Evolutionary conservation across 2,888 invertebrate species (phyloP), one percentile per base, ranked within the genome.

Genomic region (Andrena trimmerana): DNA sequence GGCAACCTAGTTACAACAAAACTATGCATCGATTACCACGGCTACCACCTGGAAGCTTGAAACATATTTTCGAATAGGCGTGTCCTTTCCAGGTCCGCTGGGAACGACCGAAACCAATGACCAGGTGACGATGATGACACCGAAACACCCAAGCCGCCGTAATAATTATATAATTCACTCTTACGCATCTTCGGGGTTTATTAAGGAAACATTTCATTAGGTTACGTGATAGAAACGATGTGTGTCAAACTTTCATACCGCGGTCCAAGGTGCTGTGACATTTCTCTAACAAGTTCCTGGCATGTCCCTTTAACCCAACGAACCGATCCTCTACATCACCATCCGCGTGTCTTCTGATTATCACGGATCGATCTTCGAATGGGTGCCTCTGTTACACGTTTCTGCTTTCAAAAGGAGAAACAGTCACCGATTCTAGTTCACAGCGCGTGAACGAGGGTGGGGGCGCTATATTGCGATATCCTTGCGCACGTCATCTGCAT

Each of bases 151-250:
- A 52, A 24, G 63, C 31, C 66, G 66, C 24, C 31, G 29, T 10
- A 20, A 59, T 60, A 69, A 78, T 88, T 88, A 88, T 68, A 57
- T 85, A 89, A 88, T 70, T 36, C 60, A n/a, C 33, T 48, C n/a
- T 79, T 60, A 33, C 65, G 16, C 42, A 59, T 36, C 50, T 59
- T 68, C 10, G 7, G 16, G 68, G 78, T 75, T 69, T 29, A 72
- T 81, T 78, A 65, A 76, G 75, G 74, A 83, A 78, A 65, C 70
- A 80, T 86, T 86, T 88, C 73, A 78, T 88, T 84, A 86, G 79
- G 66, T 88, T 86, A 76, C 88, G 80, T 65, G 84, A 82, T 70
- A 78, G 54, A 70, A 33, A 65, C 70, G 63, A 67, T 80, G 80
- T 70, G 81, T 77, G 74, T 76, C 75, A 29, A 88, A 86, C 86